These are phyloP conservation scores for Eclectus roratus DNA, from an alignment of 2,113 vertebrate genomes.

Conservation along the genomic window DNA sequence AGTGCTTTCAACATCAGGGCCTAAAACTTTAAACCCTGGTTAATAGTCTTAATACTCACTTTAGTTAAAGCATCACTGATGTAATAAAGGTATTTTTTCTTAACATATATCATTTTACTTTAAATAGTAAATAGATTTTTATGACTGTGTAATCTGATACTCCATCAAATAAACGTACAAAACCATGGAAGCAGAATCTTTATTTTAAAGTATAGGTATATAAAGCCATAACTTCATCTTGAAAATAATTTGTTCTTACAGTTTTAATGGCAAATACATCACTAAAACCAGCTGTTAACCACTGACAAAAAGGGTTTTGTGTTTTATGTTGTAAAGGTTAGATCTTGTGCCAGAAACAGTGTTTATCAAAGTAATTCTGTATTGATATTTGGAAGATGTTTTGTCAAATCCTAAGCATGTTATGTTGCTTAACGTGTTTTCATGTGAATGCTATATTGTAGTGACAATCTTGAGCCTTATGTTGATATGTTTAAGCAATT, in stretches of 20 bases:
- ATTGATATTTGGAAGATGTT: conserved; percentile 42
- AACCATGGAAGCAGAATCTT: conserved; percentile 57
- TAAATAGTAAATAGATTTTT: conserved; percentile 58
- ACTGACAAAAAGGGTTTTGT: conserved; percentile 14
- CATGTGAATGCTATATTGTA: conserved; percentile 76
- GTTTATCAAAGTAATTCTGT: conserved; percentile 39
- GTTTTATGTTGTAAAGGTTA: conserved; percentile 24
- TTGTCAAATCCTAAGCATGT: conserved; percentile 72
- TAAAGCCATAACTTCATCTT: not conserved
- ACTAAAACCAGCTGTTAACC: conserved; percentile 20
- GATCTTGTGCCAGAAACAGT: conserved; percentile 13
- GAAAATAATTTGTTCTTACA: conserved; percentile 14
- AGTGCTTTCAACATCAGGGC: conserved; percentile 44
- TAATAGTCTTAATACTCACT: conserved; percentile 60
- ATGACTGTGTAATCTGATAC: conserved; percentile 55
- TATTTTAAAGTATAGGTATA: conserved; percentile 4
- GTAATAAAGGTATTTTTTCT: conserved; percentile 56
- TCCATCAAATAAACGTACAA: conserved; percentile 45
- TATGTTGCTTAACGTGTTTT: conserved; percentile 74
- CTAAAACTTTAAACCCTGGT: conserved; percentile 39
- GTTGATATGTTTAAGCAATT: conserved; percentile 60
- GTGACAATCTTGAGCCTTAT: conserved; percentile 71
- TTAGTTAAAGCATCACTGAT: conserved; percentile 60
- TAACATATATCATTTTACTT: conserved; percentile 66
- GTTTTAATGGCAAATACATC: conserved; percentile 29